Evolutionary conservation across 2,113 vertebrate genomes (phyloP), one percentile per base, ranked within the genome.

Genomic region (Datnioides undecimradiatus): DNA sequence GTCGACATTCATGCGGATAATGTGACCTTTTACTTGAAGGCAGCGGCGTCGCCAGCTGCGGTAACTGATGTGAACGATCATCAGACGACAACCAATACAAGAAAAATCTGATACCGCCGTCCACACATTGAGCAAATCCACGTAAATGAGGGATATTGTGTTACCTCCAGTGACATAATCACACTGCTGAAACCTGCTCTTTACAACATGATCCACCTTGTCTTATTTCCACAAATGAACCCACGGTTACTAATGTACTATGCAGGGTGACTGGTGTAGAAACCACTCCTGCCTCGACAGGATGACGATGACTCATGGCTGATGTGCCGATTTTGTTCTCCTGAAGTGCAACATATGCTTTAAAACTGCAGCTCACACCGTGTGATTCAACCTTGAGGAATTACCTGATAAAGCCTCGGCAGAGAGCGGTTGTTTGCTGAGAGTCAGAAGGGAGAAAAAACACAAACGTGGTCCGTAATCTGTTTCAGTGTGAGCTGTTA

Each of bases 251-350:
- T 25, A 38, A 83, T 16, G 54, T 16, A 8, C 23, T 9, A 48
- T 16, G 2, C 33, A 8, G 17, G 72, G 12, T 54, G 70, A 25
- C 10, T 17, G 38, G 27, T 54, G 66, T 2, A 67, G 73, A 78
- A 79, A 76, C 48, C 17, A 68, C 59, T 92, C 91, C 16, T 90
- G 90, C 80, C 90, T 79, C n/a, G 80, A 90, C 93, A 93, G 64
- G 93, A 87, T 36, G 1, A 33, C 41, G 31, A 29, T 94, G 90
- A 94, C 76, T 94, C 88, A 93, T 9, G 43, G 49, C 57, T 38
- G 40, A 17, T 77, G 38, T 88, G 83, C 74, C 54, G 46, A 40
- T 46, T 38, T 6, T 23, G 27, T 46, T 54, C 23, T 63, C 34
- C 27, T 38, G 6, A n/a, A 66, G 31, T 13, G 0, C 34, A 34